Evolutionary conservation across 2,888 invertebrate species (phyloP), one percentile per base, ranked within the genome.

Genomic region (Lycophotia porphyrea): DNA sequence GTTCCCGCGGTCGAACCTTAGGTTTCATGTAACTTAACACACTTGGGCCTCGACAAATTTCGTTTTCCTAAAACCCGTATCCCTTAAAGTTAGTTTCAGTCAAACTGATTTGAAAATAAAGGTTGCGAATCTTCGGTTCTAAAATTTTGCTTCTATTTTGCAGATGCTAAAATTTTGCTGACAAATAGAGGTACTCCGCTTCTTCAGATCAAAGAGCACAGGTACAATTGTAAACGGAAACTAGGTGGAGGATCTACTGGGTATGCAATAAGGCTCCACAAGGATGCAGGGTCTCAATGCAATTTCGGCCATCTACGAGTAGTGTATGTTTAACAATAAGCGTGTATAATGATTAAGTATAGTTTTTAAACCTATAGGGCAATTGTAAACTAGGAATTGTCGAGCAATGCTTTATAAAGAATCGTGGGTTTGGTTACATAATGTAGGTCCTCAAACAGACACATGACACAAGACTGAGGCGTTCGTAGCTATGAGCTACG

Each of bases 231-330:
- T 60, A 87, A 87, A 42, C 64, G 88, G 44, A 81, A 72, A 18
- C n/a, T 76, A 1, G 82, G 84, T n/a, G 55, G 66, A 0, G 76
- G 39, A 83, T 76, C 8, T 88, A 85, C 49, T 87, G 87, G 90
- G 80, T 78, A 34, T 89, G 87, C 78, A 88, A 84, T 81, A 84
- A 80, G 78, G 87, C 84, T 7, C 86, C 79, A 5, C 84, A 81
- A 80, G 89, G 88, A 8, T 93, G 93, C 64, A 89, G 84, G 47
- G 92, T 90, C 4, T 34, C 1, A 63, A 47, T 31, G 7, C 24
- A 34, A 13, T 31, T 74, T 24, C 4, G 18, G 36, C 13, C n/a
- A n/a, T 9, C 4, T 47, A 31, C 42, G 3, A 13, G 5, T 42
- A 21, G 18, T 24, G n/a, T 69, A 21, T 13, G 24, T 44, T 47